Evolutionary conservation across 2,888 invertebrate species (phyloP), one percentile per base, ranked within the genome.

Genomic region (Antitype chi): DNA sequence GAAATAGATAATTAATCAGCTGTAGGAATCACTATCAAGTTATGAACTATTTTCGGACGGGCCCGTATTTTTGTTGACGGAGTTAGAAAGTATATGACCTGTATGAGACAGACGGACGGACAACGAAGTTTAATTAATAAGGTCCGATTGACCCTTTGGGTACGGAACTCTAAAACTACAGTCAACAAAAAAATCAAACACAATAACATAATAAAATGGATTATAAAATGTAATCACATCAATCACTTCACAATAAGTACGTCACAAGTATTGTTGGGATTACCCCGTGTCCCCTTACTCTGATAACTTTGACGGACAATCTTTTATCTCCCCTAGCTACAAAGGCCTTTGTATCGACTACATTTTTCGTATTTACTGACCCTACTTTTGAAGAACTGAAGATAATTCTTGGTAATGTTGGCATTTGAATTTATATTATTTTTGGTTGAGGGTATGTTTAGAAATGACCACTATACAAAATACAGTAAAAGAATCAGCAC

Each of bases 211-310:
- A 82, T 88, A 87, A 80, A 88, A 81, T 78, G 74, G 77, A 85
- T 87, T 88, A 84, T 78, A 85, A 81, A 66, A 85, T 85, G 84
- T 84, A 89, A 89, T 88, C 87, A 84, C 89, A 89, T 89, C 89
- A 88, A 89, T 89, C 89, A 89, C 88, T 88, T 72, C 69, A 72
- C 73, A 84, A 81, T 84, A 85, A 75, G 82, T 80, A 78, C 66
- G 84, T 69, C 78, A 80, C 76, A 80, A 80, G 86, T 88, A 88
- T 84, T 84, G 74, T 70, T 55, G 32, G 80, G 82, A 88, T 87
- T 81, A 81, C 84, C 75, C 66, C 66, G 81, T 82, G 87, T 88
- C 84, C 81, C 83, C 71, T 82, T 71, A 15, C 68, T 28, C 62
- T 81, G 89, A 87, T 89, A 89, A 84, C 85, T 85, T 86, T 86